Percentiles rank a stretch among this genome's conserved stretches.
phyloP scores from a whole-genome alignment of 1,140 invertebrate genomes.

The Cataglyphis hispanica region DNA sequence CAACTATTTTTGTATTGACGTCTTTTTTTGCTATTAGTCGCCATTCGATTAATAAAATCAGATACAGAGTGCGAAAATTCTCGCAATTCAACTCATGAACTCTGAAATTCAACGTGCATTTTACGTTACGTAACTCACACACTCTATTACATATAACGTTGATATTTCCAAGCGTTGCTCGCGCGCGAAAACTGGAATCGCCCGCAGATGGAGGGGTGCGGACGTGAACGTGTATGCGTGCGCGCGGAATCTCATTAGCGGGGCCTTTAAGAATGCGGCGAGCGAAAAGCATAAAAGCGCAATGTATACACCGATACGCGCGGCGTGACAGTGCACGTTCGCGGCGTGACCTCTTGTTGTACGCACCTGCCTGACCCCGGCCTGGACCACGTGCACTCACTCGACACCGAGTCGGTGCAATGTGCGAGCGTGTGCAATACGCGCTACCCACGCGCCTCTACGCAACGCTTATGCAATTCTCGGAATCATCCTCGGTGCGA shows the following conservation, averaged over 20 bases:
- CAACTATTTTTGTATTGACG: conserved; percentile 10
- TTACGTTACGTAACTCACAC: conserved; percentile 32
- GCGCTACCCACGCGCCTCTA: conserved; percentile 77
- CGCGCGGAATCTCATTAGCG: conserved; percentile 74
- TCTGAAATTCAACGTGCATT: not conserved
- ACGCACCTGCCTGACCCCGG: conserved; percentile 84
- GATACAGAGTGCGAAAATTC: not conserved
- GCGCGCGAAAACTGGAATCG: conserved; percentile 34
- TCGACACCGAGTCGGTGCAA: conserved; percentile 14
- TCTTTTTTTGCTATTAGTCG: conserved; percentile 27
- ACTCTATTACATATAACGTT: not conserved
- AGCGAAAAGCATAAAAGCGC: conserved; percentile 69
- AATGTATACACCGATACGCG: conserved; percentile 68
- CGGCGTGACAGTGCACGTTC: conserved; percentile 76
- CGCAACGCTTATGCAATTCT: conserved; percentile 76
- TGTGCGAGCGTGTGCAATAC: conserved; percentile 58
- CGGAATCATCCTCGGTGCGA: conserved; percentile 62
- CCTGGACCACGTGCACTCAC: conserved; percentile 57
- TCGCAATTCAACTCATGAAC: conserved; percentile 3
- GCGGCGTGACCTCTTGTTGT: conserved; percentile 74
- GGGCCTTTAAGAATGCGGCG: conserved; percentile 30
- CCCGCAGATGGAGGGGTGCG: conserved; percentile 12
- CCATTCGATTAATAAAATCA: not conserved
- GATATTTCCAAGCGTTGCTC: conserved; percentile 15
- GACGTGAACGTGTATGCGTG: conserved; percentile 39